Conservation (phyloP, 2,888 invertebrate species). For the Agriopis marginaria region DNA sequence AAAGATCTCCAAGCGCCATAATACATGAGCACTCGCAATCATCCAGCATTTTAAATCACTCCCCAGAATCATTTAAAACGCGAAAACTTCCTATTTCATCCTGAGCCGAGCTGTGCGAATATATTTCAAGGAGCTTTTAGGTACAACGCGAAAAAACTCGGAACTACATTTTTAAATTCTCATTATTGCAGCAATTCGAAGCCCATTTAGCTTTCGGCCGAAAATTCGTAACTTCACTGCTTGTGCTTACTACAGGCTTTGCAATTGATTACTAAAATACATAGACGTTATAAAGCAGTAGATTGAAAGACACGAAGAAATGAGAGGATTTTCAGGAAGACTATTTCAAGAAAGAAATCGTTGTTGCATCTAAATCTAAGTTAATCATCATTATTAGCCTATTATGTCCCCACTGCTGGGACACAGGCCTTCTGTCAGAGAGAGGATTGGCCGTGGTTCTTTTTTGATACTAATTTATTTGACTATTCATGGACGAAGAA, state of each 20-base stretch:
- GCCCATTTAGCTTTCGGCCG: constrained; percentile 50
- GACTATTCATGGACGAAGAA: too few relatives aligned
- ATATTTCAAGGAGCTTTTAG: constrained; percentile 44
- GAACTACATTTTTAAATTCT: constrained; percentile 64
- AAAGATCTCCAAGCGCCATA: background rate
- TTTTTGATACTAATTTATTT: too few relatives aligned
- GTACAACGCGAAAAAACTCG: constrained; percentile 40
- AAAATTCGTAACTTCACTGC: constrained; percentile 48
- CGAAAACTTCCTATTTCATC: constrained; percentile 16
- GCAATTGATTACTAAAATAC: constrained; percentile 60
- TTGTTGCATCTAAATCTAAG: too few relatives aligned
- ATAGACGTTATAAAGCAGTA: too few relatives aligned
- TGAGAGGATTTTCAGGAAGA: too few relatives aligned
- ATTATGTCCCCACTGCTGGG: too few relatives aligned
- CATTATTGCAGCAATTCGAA: constrained; percentile 57
- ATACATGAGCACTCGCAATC: constrained; percentile 16
- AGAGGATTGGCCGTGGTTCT: too few relatives aligned
- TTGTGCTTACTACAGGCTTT: constrained; percentile 51
- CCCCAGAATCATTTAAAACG: constrained; percentile 25
- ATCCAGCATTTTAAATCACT: constrained; percentile 25
- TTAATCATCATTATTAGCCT: too few relatives aligned
- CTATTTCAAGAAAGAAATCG: too few relatives aligned
- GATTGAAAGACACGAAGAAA: too few relatives aligned
- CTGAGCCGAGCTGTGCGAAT: constrained; percentile 33
- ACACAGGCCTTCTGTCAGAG: too few relatives aligned